phyloP scores from a whole-genome alignment of 2,888 invertebrate species.

The Psylliodes chrysocephalus region DNA sequence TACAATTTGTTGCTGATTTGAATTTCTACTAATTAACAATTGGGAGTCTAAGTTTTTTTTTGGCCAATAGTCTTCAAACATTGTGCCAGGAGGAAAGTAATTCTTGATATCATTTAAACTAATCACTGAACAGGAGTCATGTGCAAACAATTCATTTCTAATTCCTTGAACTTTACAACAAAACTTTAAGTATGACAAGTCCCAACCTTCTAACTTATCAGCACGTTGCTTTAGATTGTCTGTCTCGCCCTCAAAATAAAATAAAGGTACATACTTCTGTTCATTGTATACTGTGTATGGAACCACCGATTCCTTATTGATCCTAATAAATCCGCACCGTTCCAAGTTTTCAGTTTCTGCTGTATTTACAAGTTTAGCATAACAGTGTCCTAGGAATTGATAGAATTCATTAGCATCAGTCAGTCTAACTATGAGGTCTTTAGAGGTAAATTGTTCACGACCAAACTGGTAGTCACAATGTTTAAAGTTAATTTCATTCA shows the following conservation, averaged over 20 bases:
- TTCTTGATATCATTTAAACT: slow-evolving; percentile 90
- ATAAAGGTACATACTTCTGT: slow-evolving; percentile 90
- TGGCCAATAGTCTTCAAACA: slow-evolving; percentile 94
- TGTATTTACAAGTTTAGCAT: slow-evolving; percentile 78
- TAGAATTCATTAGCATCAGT: slow-evolving; percentile 91
- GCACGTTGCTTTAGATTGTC: slow-evolving; percentile 89
- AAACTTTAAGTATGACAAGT: slow-evolving; percentile 90
- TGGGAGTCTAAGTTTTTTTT: slow-evolving; percentile 87
- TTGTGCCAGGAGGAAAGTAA: slow-evolving; percentile 89
- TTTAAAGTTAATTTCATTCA: slow-evolving; percentile 92
- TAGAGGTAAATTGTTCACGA: slow-evolving; percentile 84
- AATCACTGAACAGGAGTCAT: slow-evolving; percentile 90
- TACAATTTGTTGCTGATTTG: slow-evolving; percentile 66
- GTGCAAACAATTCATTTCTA: slow-evolving; percentile 88
- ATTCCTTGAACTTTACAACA: slow-evolving; percentile 96
- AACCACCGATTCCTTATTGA: slow-evolving; percentile 92
- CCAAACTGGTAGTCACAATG: slow-evolving; percentile 94
- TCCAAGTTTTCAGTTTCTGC: slow-evolving; percentile 77
- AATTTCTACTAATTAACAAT: slow-evolving; percentile 71
- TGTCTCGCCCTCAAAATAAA: slow-evolving; percentile 92
- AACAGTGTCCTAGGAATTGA: slow-evolving; percentile 89
- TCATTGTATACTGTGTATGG: slow-evolving; percentile 88
- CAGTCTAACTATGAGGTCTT: slow-evolving; percentile 89
- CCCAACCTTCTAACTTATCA: slow-evolving; percentile 90
- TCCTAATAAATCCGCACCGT: slow-evolving; percentile 90